Evolutionary conservation across 2,113 vertebrate genomes (phyloP), one percentile per base, ranked within the genome.

Genomic region (Barnardius zonarius): DNA sequence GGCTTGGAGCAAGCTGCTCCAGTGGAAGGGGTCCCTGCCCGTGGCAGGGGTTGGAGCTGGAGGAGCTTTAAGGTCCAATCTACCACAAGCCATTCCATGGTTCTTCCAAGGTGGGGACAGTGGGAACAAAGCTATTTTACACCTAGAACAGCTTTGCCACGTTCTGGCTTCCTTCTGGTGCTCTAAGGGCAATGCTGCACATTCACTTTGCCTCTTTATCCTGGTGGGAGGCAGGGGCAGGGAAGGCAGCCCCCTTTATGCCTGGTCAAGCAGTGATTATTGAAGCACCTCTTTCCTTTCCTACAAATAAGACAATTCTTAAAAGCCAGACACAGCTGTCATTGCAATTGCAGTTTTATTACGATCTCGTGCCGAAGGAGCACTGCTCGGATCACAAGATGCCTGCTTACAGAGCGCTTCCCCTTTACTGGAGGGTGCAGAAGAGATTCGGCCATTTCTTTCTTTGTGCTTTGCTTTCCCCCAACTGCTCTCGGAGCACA

Each of bases 251-350:
- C n/a, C 22, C 15, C 57, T 59, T 33, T 59, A 0, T 14, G 59
- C 48, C n/a, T n/a, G 2, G 8, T 0, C 9, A 6, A n/a, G 63
- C 48, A n/a, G 3, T 0, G 15, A 7, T 20, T 10, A 2, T 1
- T 5, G 33, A 14, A 73, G n/a, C 48, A 17, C 7, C 41, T 44
- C 44, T 33, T 46, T 13, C 25, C 57, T 64, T 35, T 24, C 5
- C 37, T 11, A 1, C 1, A 7, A 35, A 2, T 2, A 28, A 39
- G 41, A 24, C 14, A 49, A 39, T 19, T 22, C 89, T 3, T 3
- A 30, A 75, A 63, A 55, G 18, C 23, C 85, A 86, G 76, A 63
- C 41, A 25, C 51, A 14, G 66, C 61, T 43, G 17, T 35, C 24
- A 5, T 46, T 61, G 6, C 73, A 51, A 8, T 5, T 39, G 39